A percentile compares a stretch with the other conserved stretches of the same genome.
These are phyloP conservation scores for Acanthochromis polyacanthus DNA, from an alignment of 2,113 vertebrate genomes.

Conservation along the genomic window DNA sequence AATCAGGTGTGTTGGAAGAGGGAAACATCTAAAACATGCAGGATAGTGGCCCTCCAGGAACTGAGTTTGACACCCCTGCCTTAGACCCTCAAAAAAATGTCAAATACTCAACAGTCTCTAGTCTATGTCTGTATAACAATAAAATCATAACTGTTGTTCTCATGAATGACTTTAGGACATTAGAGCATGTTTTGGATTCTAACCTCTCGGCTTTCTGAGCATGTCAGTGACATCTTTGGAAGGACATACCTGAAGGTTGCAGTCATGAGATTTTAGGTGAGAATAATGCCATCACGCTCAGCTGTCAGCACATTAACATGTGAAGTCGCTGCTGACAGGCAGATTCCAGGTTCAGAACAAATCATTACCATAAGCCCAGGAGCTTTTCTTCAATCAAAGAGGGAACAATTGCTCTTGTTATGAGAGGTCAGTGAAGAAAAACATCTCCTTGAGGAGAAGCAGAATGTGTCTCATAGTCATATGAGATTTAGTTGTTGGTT, in stretches of 20 bases:
- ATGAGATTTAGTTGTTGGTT: too few species aligned
- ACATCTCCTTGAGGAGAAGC: constrained; percentile 8
- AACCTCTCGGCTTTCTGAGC: background rate
- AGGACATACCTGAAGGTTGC: constrained; percentile 30
- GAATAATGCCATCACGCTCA: constrained; percentile 15
- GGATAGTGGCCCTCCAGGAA: too few species aligned
- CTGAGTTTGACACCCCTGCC: too few species aligned
- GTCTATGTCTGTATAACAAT: constrained; percentile 3
- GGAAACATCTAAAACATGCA: too few species aligned
- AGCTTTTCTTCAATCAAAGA: constrained; percentile 49
- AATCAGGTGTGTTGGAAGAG: too few species aligned
- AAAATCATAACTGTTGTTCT: constrained; percentile 7
- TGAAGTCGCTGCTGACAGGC: constrained; percentile 36
- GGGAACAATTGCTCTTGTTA: background rate
- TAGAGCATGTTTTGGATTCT: background rate
- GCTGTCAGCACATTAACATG: constrained; percentile 20
- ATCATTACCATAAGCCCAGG: constrained; percentile 61
- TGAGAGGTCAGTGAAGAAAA: constrained; percentile 43
- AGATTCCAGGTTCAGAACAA: constrained; percentile 58
- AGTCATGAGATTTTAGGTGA: constrained; percentile 23
- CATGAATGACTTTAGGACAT: constrained; percentile 1
- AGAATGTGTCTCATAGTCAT: background rate
- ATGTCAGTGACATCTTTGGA: constrained; percentile 10
- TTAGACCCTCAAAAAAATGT: constrained; percentile 28
- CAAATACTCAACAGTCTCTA: background rate